These are phyloP conservation scores for Mya arenaria DNA, from an alignment of 1,140 invertebrate genomes.

Conservation along the genomic window DNA sequence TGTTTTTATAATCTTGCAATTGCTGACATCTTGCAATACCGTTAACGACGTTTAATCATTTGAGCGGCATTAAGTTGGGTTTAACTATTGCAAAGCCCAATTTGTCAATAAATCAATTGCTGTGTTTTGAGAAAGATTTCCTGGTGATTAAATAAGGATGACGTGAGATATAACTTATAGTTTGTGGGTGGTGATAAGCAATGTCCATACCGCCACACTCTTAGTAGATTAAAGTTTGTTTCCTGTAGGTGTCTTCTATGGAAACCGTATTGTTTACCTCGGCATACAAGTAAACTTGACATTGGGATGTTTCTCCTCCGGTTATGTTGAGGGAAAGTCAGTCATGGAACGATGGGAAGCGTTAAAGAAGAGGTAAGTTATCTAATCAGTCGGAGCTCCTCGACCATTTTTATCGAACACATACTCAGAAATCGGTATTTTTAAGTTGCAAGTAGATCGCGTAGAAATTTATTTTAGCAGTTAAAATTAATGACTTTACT, in stretches of 20 bases:
- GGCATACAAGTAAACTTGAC: slow-evolving; percentile 65
- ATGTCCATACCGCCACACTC: too few relatives aligned
- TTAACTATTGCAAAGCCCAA: not conserved
- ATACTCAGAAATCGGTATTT: too few relatives aligned
- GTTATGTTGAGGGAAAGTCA: slow-evolving; percentile 63
- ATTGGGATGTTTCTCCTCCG: slow-evolving; percentile 45
- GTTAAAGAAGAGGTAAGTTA: slow-evolving; percentile 61
- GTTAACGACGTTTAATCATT: too few relatives aligned
- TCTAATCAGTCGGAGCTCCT: too few relatives aligned
- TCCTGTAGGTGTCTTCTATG: slow-evolving; percentile 55
- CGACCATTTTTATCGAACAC: too few relatives aligned
- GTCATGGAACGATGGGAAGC: slow-evolving; percentile 67
- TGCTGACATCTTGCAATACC: too few relatives aligned
- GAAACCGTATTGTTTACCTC: slow-evolving; percentile 63
- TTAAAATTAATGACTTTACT: too few relatives aligned
- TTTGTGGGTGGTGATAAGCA: not conserved
- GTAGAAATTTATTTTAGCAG: too few relatives aligned
- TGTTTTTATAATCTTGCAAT: too few relatives aligned
- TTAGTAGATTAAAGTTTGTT: not conserved
- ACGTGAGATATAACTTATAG: not conserved
- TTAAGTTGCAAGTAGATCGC: too few relatives aligned
- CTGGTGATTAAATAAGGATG: not conserved
- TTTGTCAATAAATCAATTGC: not conserved
- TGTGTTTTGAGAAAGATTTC: not conserved
- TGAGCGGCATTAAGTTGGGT: not conserved